Evolutionary conservation across 2,797 vertebrate species (phyloP).

Genomic region (Pelochelys cantorii): DNA sequence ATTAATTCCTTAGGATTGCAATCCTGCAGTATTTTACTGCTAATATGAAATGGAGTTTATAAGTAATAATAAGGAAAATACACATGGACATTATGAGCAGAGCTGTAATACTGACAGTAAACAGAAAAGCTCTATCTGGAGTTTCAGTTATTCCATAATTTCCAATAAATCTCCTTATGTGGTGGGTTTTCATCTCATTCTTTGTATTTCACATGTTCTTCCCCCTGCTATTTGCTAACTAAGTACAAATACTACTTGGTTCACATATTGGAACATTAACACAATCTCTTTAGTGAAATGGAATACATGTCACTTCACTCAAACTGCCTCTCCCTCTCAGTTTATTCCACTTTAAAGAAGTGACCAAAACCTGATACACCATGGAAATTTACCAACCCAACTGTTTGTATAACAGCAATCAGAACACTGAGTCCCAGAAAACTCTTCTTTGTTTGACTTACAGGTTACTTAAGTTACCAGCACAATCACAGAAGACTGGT

Average conservation of each 20-base stretch:
- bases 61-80: neutral
- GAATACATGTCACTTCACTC: neutral
- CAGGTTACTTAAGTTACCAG: neutral
- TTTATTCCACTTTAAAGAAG: neutral
- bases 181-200: neutral
- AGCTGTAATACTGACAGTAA: neutral
- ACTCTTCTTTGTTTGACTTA: neutral
- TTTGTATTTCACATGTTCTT: neutral
- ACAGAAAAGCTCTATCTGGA: neutral
- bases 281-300: neutral
- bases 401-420: neutral
- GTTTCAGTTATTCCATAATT: neutral
- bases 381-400: neutral
- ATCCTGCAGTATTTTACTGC: neutral
- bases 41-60: neutral
- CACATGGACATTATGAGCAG: neutral
- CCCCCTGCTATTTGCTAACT: neutral
- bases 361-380: neutral
- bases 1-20: neutral
- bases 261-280: neutral
- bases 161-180: neutral
- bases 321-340: neutral
- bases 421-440: neutral
- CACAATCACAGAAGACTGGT: neutral
- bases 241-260: neutral